Evolutionary conservation across 2,888 invertebrate species (phyloP), one percentile per base, ranked within the genome.

Genomic region (Trichogramma dendrolimi): DNA sequence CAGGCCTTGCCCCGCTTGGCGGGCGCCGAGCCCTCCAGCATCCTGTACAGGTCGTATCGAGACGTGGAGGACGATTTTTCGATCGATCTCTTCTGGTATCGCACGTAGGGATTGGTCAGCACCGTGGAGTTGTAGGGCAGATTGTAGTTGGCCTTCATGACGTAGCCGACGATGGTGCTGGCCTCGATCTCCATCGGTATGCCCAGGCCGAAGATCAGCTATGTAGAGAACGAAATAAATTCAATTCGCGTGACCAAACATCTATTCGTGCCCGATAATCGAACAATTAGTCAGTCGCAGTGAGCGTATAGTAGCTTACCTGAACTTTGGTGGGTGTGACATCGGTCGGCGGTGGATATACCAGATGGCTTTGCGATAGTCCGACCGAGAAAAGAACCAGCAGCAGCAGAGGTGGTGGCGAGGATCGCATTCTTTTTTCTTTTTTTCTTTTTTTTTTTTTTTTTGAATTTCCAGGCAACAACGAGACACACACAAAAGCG

Each of bases 1-100:
- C 92, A 92, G 44, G 85, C 84, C 67, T 87, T 84, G 27, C 27
- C 27, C 27, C 1, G 27, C 52, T 62, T 55, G 51, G 69, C 71
- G 52, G 75, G 69, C 41, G 68, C 67, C 58, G 71, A 69, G 14
- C 14, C 14, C 63, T 74, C 74, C 60, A 79, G 67, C 64, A 76
- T 72, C 67, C 72, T 72, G 70, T 79, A 79, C 57, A 76, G 68
- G 64, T 77, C 76, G 74, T 77, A 77, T 58, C 79, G 73, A 61
- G 63, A 10, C n/a, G n/a, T 46, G 2, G n/a, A 2, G 2, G 8
- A 2, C n/a, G 27, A 27, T 27, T 2, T 27, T 27, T 2, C 2
- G 27, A 51, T 44, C n/a, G 52, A 80, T 58, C 80, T 68, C 74
- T 84, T 84, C 71, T 83, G 83, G 57, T 81, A 78, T 58, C 77